Percentiles rank a stretch among this genome's conserved stretches.
These are phyloP conservation scores for Scytalopus superciliaris DNA, from an alignment of 2,113 vertebrate species.

Conservation along the genomic window DNA sequence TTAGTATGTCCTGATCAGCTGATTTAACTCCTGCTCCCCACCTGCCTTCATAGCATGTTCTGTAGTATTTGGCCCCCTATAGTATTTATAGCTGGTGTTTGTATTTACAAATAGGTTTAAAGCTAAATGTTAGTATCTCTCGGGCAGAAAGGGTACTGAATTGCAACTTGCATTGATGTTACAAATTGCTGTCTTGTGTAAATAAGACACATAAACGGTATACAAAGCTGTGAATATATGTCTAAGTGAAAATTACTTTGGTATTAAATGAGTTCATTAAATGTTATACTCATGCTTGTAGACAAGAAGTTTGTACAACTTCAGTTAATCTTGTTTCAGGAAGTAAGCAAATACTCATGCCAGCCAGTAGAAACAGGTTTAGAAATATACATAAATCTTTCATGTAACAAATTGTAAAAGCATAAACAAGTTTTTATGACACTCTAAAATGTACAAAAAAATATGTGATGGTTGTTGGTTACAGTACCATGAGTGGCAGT, in stretches of 20 bases:
- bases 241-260: neutral
- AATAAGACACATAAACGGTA: neutral
- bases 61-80: neutral
- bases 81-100: neutral
- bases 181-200: neutral
- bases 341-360: neutral
- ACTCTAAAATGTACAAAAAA: neutral
- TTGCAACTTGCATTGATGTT: neutral
- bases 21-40: neutral
- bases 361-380: neutral
- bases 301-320: neutral
- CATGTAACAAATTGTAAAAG: neutral
- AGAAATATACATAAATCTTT: neutral
- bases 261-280: neutral
- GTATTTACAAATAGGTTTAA: neutral
- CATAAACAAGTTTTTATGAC: neutral
- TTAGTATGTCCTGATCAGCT: neutral
- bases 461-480: neutral
- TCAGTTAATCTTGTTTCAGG: neutral
- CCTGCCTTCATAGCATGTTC: neutral
- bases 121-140: neutral
- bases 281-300: neutral
- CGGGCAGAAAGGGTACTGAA: neutral
- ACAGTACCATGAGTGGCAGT: accelerated
- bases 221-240: neutral